Conservation (phyloP, 2,888 invertebrate species). For the Microlaimidae sp. region DNA sequence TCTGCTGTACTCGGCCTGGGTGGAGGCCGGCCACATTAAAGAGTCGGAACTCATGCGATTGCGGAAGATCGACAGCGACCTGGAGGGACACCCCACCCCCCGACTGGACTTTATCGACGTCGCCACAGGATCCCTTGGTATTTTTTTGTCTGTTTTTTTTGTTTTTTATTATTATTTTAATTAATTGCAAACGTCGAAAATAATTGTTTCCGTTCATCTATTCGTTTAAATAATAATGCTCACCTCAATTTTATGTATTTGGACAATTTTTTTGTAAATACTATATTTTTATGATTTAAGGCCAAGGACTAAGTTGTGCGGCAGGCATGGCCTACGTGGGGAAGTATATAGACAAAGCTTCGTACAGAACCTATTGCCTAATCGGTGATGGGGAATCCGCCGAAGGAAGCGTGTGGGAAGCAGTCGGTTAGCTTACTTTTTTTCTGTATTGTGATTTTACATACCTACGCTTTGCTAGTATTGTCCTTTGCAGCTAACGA, state of each 20-base stretch:
- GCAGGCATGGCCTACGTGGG: conserved; percentile 98
- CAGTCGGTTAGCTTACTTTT: conserved; percentile 27
- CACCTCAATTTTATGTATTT: no score
- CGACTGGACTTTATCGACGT: conserved; percentile 91
- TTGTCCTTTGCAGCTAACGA: no score
- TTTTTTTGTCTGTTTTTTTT: no score
- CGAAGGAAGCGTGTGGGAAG: conserved; percentile 51
- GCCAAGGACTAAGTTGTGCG: conserved; percentile 85
- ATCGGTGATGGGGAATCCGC: conserved; percentile 96
- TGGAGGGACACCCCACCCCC: conserved; percentile 98
- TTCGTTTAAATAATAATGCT: no score
- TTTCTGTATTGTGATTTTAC: no score
- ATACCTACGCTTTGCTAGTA: no score
- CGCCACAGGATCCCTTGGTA: conserved; percentile 88
- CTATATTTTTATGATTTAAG: no score
- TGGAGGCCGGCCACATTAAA: conserved; percentile 48
- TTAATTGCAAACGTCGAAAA: no score
- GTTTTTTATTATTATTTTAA: no score
- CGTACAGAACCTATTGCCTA: conserved; percentile 69
- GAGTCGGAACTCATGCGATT: conserved; percentile 19
- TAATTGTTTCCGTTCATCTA: no score
- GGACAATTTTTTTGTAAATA: no score
- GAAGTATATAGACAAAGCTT: conserved; percentile 64
- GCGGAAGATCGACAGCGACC: conserved; percentile 49
- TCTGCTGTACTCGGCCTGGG: conserved; percentile 96